Percentiles rank a stretch among this genome's conserved stretches.
These are phyloP conservation scores for Urocyon cinereoargenteus DNA, from an alignment of 2,797 vertebrate species.

Conservation along the genomic window DNA sequence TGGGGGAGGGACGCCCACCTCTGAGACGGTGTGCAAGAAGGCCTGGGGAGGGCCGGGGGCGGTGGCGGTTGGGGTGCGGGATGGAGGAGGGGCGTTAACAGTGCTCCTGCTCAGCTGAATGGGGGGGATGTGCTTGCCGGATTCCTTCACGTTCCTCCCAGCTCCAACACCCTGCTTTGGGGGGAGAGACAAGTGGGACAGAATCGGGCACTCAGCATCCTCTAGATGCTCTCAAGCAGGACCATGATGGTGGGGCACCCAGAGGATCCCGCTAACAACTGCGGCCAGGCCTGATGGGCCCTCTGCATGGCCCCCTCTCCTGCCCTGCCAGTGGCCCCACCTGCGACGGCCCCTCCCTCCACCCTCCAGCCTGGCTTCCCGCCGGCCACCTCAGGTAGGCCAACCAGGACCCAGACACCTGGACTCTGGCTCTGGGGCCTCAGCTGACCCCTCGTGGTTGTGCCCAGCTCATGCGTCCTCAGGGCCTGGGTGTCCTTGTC, in stretches of 20 bases:
- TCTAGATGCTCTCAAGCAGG: not conserved
- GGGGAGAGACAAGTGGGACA: accelerated
- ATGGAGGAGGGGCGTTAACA: accelerated
- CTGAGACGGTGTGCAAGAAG: not conserved
- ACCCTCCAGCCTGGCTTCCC: accelerated
- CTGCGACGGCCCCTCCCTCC: accelerated
- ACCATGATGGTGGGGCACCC: accelerated
- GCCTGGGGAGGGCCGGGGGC: accelerated
- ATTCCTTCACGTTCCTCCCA: not conserved
- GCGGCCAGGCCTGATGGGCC: not conserved
- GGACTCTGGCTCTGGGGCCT: accelerated
- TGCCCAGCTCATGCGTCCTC: accelerated
- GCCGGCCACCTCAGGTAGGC: accelerated
- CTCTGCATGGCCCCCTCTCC: not conserved
- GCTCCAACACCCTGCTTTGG: too few relatives aligned
- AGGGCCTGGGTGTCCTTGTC: accelerated
- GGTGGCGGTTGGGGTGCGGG: accelerated
- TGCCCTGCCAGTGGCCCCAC: accelerated
- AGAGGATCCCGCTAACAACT: accelerated
- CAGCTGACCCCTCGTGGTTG: accelerated
- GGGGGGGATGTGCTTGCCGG: accelerated
- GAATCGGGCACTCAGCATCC: not conserved
- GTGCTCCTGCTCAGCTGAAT: accelerated
- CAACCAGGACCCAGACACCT: not conserved
- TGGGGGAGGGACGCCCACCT: accelerated